Evolutionary conservation across 2,113 vertebrate genomes (phyloP), one percentile per base, ranked within the genome.

Genomic region (Illadopsis cleaveri): DNA sequence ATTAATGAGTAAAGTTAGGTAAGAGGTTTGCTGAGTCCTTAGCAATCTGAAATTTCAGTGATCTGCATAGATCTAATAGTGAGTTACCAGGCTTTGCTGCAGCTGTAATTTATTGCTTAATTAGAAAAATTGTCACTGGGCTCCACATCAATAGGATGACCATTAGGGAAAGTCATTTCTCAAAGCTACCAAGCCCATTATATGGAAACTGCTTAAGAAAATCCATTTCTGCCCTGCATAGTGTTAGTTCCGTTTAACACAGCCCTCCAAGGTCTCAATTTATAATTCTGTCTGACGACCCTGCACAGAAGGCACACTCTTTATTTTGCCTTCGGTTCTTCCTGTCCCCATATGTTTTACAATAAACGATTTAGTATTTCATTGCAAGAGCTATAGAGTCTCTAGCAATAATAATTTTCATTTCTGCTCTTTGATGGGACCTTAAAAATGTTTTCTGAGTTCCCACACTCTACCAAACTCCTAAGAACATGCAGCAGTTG

Each of bases 31-130:
- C 68, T 6, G 1, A 70, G 44, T 80, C 33, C 31, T 56, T 62
- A 83, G 57, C n/a, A 92, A 50, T 76, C 62, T 76, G 84, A 93
- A 91, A 30, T 33, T 92, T 85, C 45, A 87, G 45, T 86, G 60
- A 37, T 96, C 78, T 88, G 38, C 48, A 64, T 30, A 64, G 76
- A 60, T 72, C 76, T 93, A 61, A 35, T 57, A 93, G 82, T 95
- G 60, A 95, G 27, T 92, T 96, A 89, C 47, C 48, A 92, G 77
- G 79, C 71, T 66, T 93, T 62, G 68, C 87, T 87, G 56, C 73
- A 87, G 70, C 57, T 95, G 31, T 96, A 94, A 97, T 83, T 93
- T 97, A 97, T 91, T 93, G 80, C 94, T 94, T 96, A 95, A 96
- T 96, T 97, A 95, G 89, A 88, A 96, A 93, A 94, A 93, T 76